Evolutionary conservation across 2,113 vertebrate species (phyloP), one percentile per base, ranked within the genome.

Genomic region (Gracilinanus agilis): DNA sequence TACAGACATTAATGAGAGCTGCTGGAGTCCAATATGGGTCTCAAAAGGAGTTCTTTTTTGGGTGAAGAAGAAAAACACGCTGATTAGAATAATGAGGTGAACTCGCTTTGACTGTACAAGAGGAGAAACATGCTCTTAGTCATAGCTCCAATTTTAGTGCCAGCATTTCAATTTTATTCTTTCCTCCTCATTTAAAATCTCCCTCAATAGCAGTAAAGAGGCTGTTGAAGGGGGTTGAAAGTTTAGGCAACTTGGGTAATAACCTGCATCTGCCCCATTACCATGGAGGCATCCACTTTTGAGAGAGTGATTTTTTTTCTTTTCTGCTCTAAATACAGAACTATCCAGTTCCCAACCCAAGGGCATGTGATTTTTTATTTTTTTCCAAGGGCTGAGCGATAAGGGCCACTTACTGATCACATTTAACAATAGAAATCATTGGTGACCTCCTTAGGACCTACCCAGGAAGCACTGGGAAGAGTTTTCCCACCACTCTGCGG

Each of bases 51-150:
- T 83, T 83, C 89, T 88, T 91, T 53, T 96, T 97, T 98, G 96
- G 97, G 94, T 89, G 90, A 0, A 9, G 23, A 91, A 96, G 91
- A 96, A 96, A 96, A 94, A 94, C 92, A 95, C 96, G 55, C 96
- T 98, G 95, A 95, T 97, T 98, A 91, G 16, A 96, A 88, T 97
- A 97, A 98, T 97, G 96, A 98, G 97, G 92, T 90, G 92, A 53
- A 90, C 90, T 49, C 54, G 44, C 75, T 94, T 92, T 58, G 54
- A 24, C 93, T 40, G 95, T 95, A 89, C 93, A 89, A 29, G 53
- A 91, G 92, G 95, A 90, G n/a, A 92, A 92, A 49, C 3, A 92
- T 90, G 49, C 90, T 96, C 94, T 96, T 54, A 95, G 93, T 44
- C 96, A 94, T 95, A 4, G 95, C 96, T 96, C 95, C 97, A 93